These are phyloP conservation scores for Brachyopa scutellaris DNA, from an alignment of 2,888 invertebrate species.

Conservation along the genomic window DNA sequence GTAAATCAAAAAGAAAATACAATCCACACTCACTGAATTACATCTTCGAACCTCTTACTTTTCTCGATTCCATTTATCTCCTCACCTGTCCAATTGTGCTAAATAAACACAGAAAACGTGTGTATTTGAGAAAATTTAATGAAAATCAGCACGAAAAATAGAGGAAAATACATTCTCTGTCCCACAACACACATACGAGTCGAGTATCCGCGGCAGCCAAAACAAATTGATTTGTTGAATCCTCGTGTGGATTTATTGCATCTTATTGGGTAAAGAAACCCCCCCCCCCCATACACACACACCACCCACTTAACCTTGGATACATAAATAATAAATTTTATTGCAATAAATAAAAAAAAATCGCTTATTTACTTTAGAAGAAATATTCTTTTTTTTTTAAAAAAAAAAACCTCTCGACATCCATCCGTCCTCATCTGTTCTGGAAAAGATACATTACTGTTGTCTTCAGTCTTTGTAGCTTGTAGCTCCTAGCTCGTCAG, in stretches of 20 bases:
- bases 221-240: slow-evolving; percentile 69
- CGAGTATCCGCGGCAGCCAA: slow-evolving; percentile 18
- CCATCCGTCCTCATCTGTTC: slow-evolving; percentile 35
- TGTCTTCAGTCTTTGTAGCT: too few relatives aligned
- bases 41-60: slow-evolving; percentile 20
- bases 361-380: not conserved
- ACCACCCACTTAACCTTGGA: not conserved
- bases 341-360: slow-evolving; percentile 22
- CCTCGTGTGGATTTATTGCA: slow-evolving; percentile 57
- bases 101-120: slow-evolving; percentile 51
- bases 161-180: not conserved
- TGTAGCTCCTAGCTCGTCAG: slow-evolving; percentile 38
- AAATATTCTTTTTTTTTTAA: slow-evolving; percentile 21
- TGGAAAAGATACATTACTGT: not conserved
- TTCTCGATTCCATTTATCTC: slow-evolving; percentile 48
- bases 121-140: slow-evolving; percentile 50
- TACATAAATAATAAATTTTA: slow-evolving; percentile 14
- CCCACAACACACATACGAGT: not conserved
- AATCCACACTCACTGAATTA: slow-evolving; percentile 25
- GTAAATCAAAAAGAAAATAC: slow-evolving; percentile 55
- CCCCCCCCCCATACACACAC: not conserved
- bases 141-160: slow-evolving; percentile 46
- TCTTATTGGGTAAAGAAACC: slow-evolving; percentile 19
- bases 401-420: not conserved
- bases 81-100: slow-evolving; percentile 54